A percentile compares a stretch with the other conserved stretches of the same genome.
phyloP scores from a whole-genome alignment of 2,888 invertebrate species.

The Taphrorychus bicolor region DNA sequence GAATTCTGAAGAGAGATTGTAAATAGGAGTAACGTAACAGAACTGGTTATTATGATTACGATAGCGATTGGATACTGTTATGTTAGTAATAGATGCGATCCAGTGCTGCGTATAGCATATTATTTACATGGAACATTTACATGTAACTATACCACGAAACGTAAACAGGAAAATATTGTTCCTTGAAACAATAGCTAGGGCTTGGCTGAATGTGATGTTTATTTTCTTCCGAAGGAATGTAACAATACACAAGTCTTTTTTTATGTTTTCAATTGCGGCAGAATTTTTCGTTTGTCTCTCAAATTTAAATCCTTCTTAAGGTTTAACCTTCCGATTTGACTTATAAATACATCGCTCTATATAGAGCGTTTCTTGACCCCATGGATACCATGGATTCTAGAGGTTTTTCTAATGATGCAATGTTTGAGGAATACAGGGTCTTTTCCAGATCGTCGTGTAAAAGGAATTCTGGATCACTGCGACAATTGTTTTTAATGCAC shows the following conservation, averaged over 20 bases:
- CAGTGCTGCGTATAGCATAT: background rate
- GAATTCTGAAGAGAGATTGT: background rate
- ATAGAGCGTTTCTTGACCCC: too few species aligned
- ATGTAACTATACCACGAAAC: background rate
- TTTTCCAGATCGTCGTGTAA: too few species aligned
- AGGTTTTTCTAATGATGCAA: too few species aligned
- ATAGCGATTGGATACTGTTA: slow-evolving; percentile 1
- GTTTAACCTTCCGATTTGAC: too few species aligned
- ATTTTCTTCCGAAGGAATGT: background rate
- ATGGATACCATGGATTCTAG: too few species aligned
- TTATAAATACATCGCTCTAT: too few species aligned
- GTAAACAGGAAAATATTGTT: background rate
- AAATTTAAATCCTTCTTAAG: too few species aligned
- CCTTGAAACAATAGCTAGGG: background rate
- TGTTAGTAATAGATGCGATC: background rate
- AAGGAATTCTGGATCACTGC: too few species aligned
- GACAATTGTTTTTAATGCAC: too few species aligned
- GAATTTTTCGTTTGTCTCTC: too few species aligned
- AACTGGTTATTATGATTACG: slow-evolving; percentile 2
- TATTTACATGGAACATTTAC: slow-evolving; percentile 1
- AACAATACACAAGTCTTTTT: background rate
- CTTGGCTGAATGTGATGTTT: background rate
- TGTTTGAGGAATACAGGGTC: too few species aligned
- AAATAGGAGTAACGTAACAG: background rate
- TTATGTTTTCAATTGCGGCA: background rate